phyloP scores from a whole-genome alignment of 2,888 invertebrate genomes.

The Drosophila rubida region DNA sequence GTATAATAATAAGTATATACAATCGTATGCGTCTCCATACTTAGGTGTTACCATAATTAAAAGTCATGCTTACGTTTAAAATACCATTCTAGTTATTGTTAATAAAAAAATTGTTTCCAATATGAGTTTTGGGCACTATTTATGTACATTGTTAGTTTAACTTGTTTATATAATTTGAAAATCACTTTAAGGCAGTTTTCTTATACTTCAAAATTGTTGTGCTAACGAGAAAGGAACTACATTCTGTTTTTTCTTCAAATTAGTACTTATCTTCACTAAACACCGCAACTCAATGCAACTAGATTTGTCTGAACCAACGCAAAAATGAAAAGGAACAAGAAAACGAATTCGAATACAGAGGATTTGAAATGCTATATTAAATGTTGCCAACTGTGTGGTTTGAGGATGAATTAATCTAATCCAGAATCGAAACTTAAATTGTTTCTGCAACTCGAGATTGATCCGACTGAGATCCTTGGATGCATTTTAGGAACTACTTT shows the following conservation, averaged over 20 bases:
- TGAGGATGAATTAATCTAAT: constrained; percentile 14
- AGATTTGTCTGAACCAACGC: neutral
- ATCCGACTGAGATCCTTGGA: constrained; percentile 25
- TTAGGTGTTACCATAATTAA: constrained; percentile 61
- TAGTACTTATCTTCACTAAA: constrained; percentile 2
- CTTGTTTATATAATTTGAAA: constrained; percentile 64
- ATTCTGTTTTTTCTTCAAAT: constrained; percentile 18
- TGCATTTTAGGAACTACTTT: constrained; percentile 61
- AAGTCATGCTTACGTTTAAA: constrained; percentile 68
- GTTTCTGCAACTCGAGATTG: neutral
- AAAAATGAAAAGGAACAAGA: neutral
- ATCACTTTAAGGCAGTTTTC: constrained; percentile 80
- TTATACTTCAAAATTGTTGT: constrained; percentile 59
- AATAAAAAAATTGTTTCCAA: constrained; percentile 63
- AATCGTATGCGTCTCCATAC: constrained; percentile 45
- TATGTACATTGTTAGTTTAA: constrained; percentile 61
- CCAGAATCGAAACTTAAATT: constrained; percentile 8
- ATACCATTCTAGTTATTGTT: constrained; percentile 63
- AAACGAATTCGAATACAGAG: neutral
- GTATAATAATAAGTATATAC: constrained; percentile 52
- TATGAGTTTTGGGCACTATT: constrained; percentile 58
- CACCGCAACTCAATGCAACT: constrained; percentile 2
- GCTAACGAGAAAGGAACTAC: constrained; percentile 65
- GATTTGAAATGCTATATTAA: neutral
- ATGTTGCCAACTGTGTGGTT: constrained; percentile 17